Evolutionary conservation across 2,797 vertebrate species (phyloP), one percentile per base, ranked within the genome.

Genomic region (Cyclura pinguis): DNA sequence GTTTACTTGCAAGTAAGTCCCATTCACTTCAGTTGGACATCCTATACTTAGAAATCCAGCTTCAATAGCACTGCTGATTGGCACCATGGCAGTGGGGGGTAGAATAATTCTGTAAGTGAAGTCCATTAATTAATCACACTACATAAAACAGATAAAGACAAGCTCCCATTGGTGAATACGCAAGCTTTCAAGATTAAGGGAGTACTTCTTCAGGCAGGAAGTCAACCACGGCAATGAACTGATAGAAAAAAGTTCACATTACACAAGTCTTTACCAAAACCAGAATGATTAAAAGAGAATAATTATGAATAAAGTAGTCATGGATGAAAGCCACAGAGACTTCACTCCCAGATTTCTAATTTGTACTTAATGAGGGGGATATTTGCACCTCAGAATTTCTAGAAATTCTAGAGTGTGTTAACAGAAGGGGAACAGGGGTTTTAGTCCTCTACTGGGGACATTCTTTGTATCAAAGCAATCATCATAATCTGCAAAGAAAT

Each of bases 111-210:
- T 83, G 12, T n/a, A 8, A 38, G 4, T 38, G 50, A 72, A 81
- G 55, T 3, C 29, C 59, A 57, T 80, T 50, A 55, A 73, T 69
- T 82, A 73, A 82, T 73, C 57, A 78, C 13, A 32, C 14, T 47
- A 59, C 50, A 90, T 42, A 84, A 87, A 82, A 55, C 10, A 72
- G 57, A 77, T 78, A 77, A 84, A 82, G 82, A 78, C 29, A 29
- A 73, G 32, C 24, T 74, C 64, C 42, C 67, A 18, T 52, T 35
- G 72, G 81, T 59, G 52, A 87, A 64, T 20, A 38, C 47, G 52
- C 64, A 90, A 90, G 29, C 35, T 90, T 87, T 82, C 57, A 59
- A 87, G 47, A 67, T 42, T 55, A 91, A 84, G 42, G 24, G 59
- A 57, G 52, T 20, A 55, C 29, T 64, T 52, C 57, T 77, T 84